phyloP scores from a whole-genome alignment of 2,113 vertebrate species.

The Aythya baeri region DNA sequence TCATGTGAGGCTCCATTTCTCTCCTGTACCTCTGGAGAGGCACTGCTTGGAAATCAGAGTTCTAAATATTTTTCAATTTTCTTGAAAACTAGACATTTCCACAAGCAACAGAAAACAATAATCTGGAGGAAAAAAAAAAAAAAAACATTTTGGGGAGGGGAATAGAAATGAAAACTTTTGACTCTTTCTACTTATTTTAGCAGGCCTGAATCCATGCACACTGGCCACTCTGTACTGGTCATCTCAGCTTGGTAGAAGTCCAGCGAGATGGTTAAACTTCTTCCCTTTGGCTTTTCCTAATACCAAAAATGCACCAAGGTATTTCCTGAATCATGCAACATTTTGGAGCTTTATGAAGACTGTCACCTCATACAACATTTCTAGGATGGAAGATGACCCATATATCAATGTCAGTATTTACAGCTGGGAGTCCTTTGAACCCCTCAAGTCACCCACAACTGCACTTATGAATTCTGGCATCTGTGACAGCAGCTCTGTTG shows the following conservation, averaged over 20 bases:
- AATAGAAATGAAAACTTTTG: background rate
- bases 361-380: background rate
- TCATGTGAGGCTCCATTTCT: background rate
- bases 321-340: conserved; percentile 16
- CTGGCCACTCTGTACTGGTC: background rate
- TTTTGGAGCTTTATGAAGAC: background rate
- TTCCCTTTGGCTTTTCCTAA: background rate
- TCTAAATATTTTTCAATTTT: background rate
- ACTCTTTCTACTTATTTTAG: background rate
- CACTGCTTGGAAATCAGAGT: background rate
- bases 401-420: background rate
- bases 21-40: background rate
- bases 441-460: background rate
- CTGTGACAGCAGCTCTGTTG: background rate
- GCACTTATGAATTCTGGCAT: background rate
- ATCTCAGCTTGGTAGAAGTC: conserved; percentile 1
- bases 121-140: background rate
- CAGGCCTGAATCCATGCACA: background rate
- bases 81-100: background rate
- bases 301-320: background rate
- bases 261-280: conserved; percentile 33
- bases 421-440: background rate
- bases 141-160: too few relatives aligned
- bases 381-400: background rate
- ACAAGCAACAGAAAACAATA: background rate